Percentiles rank a stretch among this genome's conserved stretches.
phyloP scores from a whole-genome alignment of 1,140 invertebrate genomes.

The Brachionus paranguensis region DNA sequence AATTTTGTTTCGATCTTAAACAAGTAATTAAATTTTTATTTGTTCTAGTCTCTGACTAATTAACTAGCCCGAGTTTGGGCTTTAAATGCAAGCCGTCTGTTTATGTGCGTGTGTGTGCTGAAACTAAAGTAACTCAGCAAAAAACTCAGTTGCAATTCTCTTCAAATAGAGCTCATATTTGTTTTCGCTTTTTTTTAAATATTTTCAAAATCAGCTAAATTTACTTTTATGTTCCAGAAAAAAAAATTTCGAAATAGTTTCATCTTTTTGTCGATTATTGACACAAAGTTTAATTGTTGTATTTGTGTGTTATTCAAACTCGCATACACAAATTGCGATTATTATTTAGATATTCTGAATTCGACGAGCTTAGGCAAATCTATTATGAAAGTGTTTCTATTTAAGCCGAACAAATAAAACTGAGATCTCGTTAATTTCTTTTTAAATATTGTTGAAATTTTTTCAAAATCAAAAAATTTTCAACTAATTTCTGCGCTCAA shows the following conservation, averaged over 20 bases:
- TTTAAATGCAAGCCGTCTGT: neutral
- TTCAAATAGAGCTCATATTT: constrained; percentile 8
- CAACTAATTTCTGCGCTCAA: neutral
- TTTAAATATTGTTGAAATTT: constrained; percentile 1
- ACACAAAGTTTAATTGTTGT: constrained; percentile 13
- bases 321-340: neutral
- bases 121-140: neutral
- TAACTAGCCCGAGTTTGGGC: neutral
- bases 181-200: constrained; percentile 24
- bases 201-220: constrained; percentile 15
- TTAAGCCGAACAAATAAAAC: neutral
- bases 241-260: constrained; percentile 32
- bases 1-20: neutral
- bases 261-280: constrained; percentile 25
- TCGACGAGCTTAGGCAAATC: neutral
- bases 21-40: constrained; percentile 31
- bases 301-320: constrained; percentile 19
- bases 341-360: constrained; percentile 29
- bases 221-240: neutral
- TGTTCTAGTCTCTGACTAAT: neutral
- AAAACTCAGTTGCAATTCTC: neutral
- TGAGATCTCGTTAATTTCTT: constrained; percentile 15
- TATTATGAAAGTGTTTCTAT: constrained; percentile 27
- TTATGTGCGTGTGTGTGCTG: constrained; percentile 25
- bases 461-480: constrained; percentile 3